phyloP scores from a whole-genome alignment of 2,797 vertebrate genomes.

The Propithecus perrieri region DNA sequence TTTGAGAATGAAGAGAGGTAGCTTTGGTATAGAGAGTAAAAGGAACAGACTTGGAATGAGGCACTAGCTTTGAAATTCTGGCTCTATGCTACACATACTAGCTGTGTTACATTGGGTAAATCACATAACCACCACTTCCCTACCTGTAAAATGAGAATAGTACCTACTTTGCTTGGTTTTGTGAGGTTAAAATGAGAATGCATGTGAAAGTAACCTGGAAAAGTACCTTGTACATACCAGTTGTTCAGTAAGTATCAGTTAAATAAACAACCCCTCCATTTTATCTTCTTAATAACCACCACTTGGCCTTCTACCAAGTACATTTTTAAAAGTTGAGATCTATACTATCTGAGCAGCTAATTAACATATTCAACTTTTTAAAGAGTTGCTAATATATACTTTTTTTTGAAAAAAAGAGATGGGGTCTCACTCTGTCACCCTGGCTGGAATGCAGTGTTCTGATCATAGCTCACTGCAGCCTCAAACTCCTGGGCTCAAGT shows the following conservation, averaged over 20 bases:
- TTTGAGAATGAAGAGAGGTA: neutral
- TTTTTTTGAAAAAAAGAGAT: neutral
- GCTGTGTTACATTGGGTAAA: neutral
- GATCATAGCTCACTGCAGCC: neutral
- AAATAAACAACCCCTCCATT: slow-evolving; percentile 5
- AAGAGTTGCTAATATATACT: slow-evolving; percentile 1
- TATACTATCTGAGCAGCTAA: neutral
- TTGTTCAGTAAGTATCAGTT: slow-evolving; percentile 6
- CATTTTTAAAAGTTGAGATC: slow-evolving; percentile 21
- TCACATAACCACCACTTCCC: neutral
- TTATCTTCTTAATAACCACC: slow-evolving; percentile 5
- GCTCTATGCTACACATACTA: neutral
- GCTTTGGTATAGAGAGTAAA: neutral
- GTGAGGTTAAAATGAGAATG: slow-evolving; percentile 18
- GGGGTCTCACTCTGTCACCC: neutral
- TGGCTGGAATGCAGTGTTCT: neutral
- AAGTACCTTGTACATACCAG: neutral
- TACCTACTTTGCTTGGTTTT: neutral
- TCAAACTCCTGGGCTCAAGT: neutral
- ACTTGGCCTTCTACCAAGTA: slow-evolving; percentile 32
- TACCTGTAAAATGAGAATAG: neutral
- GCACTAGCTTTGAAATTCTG: neutral
- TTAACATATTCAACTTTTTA: neutral
- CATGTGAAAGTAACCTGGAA: neutral
- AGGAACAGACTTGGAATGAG: neutral